phyloP scores from a whole-genome alignment of 2,113 vertebrate genomes.

The Tragelaphus buxtoni region DNA sequence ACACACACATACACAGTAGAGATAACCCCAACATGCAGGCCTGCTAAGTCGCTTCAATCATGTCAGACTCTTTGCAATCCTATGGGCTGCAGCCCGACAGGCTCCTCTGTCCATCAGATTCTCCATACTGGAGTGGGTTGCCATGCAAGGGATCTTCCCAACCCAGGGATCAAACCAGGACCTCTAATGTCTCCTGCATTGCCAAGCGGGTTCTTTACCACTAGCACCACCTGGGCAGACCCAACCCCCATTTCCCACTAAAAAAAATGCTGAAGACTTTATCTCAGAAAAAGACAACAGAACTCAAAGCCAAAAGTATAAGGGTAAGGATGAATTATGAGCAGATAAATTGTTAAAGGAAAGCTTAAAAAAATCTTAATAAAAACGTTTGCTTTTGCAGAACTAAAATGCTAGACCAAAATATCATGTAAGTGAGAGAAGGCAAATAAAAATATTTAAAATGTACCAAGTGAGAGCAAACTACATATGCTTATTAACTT shows the following conservation, averaged over 20 bases:
- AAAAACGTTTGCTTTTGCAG: not conserved
- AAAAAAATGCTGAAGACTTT: not conserved
- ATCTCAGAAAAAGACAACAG: not conserved
- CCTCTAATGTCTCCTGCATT: not conserved
- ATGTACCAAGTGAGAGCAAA: not conserved
- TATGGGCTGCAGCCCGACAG: not conserved
- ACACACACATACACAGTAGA: not conserved
- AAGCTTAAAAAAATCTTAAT: not conserved
- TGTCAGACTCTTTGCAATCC: not conserved
- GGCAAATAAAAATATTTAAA: not conserved
- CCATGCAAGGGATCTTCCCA: not conserved
- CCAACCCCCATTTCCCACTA: not conserved
- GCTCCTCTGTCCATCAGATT: not conserved
- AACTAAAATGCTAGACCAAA: not conserved
- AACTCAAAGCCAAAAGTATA: not conserved
- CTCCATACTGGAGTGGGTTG: not conserved
- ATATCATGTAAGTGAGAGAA: not conserved
- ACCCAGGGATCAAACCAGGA: not conserved
- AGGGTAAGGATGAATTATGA: not conserved
- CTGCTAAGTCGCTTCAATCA: not conserved
- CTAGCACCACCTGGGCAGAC: not conserved
- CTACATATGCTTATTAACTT: not conserved
- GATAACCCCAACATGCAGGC: fast-evolving
- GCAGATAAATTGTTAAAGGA: not conserved
- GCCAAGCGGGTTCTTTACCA: not conserved